Conservation (phyloP, 1,140 invertebrate genomes). For the Atopsyche davidsoni region DNA sequence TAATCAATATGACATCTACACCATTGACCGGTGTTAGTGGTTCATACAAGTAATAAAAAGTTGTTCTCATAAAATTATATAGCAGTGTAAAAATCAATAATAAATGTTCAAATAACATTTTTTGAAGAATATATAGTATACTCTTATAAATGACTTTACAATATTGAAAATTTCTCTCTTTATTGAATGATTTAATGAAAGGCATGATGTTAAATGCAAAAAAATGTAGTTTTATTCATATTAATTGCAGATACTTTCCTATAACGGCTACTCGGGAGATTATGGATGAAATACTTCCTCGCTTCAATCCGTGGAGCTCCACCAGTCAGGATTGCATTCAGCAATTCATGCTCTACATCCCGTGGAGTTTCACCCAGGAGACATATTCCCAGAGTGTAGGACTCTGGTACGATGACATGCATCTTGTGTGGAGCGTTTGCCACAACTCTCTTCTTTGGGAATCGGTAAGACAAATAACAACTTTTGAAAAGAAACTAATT, state of each 20-base stretch:
- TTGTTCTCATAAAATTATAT: too few relatives aligned
- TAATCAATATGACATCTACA: too few relatives aligned
- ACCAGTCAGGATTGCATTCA: slow-evolving; percentile 56
- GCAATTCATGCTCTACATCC: slow-evolving; percentile 70
- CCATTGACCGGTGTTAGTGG: too few relatives aligned
- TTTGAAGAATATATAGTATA: too few relatives aligned
- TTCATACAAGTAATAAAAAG: too few relatives aligned
- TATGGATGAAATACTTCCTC: slow-evolving; percentile 73
- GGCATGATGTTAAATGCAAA: slow-evolving; percentile 8
- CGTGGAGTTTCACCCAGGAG: slow-evolving; percentile 58
- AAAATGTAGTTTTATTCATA: too few relatives aligned
- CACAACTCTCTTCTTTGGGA: slow-evolving; percentile 67
- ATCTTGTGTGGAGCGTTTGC: slow-evolving; percentile 70
- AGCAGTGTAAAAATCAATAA: too few relatives aligned
- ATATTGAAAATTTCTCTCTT: too few relatives aligned
- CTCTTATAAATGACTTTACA: too few relatives aligned
- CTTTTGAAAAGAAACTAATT: too few relatives aligned
- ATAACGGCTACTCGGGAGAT: slow-evolving; percentile 78
- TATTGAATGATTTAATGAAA: too few relatives aligned
- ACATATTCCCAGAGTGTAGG: slow-evolving; percentile 59
- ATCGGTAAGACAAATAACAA: slow-evolving; percentile 48
- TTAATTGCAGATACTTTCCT: slow-evolving; percentile 64
- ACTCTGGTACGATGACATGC: slow-evolving; percentile 81
- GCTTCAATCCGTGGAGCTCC: slow-evolving; percentile 63
- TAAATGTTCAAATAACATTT: too few relatives aligned